Percentiles rank a stretch among this genome's conserved stretches.
Conservation (phyloP, 2,888 invertebrate species). For the Calliphora vomitoria region DNA sequence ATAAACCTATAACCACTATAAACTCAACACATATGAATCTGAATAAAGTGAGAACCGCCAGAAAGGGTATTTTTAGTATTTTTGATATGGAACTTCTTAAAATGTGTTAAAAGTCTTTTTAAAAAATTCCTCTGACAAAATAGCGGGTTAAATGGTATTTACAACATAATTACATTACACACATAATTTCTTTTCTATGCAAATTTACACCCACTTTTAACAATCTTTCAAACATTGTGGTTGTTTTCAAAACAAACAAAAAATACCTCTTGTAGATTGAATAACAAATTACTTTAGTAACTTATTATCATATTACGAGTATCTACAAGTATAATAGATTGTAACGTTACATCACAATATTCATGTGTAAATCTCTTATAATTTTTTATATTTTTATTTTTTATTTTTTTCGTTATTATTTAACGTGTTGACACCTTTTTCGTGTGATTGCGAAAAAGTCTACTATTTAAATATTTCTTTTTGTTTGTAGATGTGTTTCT, state of each 20-base stretch:
- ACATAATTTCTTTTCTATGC: no score
- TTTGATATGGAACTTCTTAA: no score
- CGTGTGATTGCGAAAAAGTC: conserved; percentile 44
- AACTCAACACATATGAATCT: no score
- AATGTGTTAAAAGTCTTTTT: no score
- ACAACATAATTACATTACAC: no score
- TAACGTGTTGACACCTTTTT: conserved; percentile 65
- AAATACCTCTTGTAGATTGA: neutral
- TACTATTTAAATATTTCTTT: conserved; percentile 41
- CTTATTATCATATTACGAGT: conserved; percentile 16
- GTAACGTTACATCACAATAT: neutral
- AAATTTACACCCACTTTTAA: neutral
- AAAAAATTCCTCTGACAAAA: no score
- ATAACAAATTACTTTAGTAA: conserved; percentile 14
- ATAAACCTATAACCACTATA: no score
- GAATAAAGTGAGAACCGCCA: no score
- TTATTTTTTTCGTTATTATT: conserved; percentile 10
- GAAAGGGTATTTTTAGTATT: no score
- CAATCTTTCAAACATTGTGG: neutral
- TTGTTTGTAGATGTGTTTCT: neutral
- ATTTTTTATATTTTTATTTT: conserved; percentile 8
- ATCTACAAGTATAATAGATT: neutral
- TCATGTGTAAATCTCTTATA: neutral
- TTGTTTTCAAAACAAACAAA: neutral
- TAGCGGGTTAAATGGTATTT: no score